Conservation (phyloP, 2,113 vertebrate species). For the Mola mola region DNA sequence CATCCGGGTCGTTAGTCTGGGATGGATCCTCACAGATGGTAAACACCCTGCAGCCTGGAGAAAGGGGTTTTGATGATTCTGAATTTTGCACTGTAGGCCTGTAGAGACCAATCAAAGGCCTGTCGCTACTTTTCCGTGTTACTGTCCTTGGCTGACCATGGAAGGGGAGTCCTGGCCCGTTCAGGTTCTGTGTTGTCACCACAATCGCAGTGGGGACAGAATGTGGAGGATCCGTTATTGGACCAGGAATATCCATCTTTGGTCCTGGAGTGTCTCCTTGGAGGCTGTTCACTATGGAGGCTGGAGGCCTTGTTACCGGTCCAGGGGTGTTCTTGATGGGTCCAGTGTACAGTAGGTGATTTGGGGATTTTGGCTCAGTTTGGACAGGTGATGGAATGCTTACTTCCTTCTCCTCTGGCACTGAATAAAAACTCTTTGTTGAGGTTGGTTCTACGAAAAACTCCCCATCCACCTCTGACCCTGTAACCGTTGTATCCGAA, state of each 20-base stretch:
- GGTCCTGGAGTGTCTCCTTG: conserved; percentile 30
- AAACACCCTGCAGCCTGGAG: conserved; percentile 68
- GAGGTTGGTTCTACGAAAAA: conserved; percentile 23
- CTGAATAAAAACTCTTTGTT: conserved; percentile 14
- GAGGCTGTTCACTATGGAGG: conserved; percentile 35
- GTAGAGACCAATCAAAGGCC: conserved; percentile 63
- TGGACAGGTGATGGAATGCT: conserved; percentile 30
- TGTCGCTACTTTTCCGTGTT: conserved; percentile 52
- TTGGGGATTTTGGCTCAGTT: conserved; percentile 54
- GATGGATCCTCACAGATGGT: conserved; percentile 65
- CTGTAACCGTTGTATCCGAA: conserved; percentile 68
- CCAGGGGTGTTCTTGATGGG: conserved; percentile 34
- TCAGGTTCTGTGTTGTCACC: conserved; percentile 79
- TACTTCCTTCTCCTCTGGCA: conserved; percentile 41
- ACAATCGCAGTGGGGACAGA: conserved; percentile 56
- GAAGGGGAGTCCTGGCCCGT: conserved; percentile 60
- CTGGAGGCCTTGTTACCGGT: conserved; percentile 67
- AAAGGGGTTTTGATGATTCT: conserved; percentile 23
- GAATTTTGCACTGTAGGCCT: conserved; percentile 36
- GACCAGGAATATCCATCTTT: conserved; percentile 46
- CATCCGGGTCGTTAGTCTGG: conserved; percentile 34
- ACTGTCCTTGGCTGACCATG: conserved; percentile 38
- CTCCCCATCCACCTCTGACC: conserved; percentile 62
- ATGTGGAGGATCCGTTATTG: conserved; percentile 38
- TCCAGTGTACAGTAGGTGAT: conserved; percentile 4